Percentiles rank a stretch among this genome's conserved stretches.
These are phyloP conservation scores for Hydraecia micacea DNA, from an alignment of 2,888 invertebrate genomes.

Conservation along the genomic window DNA sequence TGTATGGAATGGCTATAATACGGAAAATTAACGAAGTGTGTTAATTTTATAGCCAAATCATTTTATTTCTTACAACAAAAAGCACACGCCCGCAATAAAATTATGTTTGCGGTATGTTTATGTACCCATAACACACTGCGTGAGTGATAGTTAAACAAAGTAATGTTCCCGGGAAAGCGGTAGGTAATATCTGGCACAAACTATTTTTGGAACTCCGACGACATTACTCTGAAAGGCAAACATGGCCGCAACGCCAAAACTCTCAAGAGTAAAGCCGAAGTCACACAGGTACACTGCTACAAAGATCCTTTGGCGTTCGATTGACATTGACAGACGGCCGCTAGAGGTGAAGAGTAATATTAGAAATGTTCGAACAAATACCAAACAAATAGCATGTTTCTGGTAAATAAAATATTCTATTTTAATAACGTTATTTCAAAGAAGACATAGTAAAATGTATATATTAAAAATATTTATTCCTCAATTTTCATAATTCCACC, in stretches of 20 bases:
- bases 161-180: conserved; percentile 11
- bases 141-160: conserved; percentile 46
- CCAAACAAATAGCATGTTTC: too few relatives aligned
- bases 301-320: neutral
- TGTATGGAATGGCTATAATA: neutral
- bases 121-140: neutral
- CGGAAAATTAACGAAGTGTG: neutral
- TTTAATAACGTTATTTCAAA: neutral
- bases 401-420: too few relatives aligned
- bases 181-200: conserved; percentile 17
- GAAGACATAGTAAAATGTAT: too few relatives aligned
- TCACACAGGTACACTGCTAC: neutral
- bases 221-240: conserved; percentile 37
- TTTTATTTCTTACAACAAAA: conserved; percentile 1
- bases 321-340: neutral
- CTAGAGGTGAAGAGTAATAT: neutral
- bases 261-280: conserved; percentile 2
- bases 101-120: conserved; percentile 15
- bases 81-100: conserved; percentile 16
- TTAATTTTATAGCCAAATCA: neutral
- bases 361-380: neutral
- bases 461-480: too few relatives aligned
- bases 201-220: conserved; percentile 30
- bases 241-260: conserved; percentile 19
- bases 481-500: too few relatives aligned